Base-by-base conservation (phyloP, 2,113 vertebrate genomes). In the Cariama cristata region DNA sequence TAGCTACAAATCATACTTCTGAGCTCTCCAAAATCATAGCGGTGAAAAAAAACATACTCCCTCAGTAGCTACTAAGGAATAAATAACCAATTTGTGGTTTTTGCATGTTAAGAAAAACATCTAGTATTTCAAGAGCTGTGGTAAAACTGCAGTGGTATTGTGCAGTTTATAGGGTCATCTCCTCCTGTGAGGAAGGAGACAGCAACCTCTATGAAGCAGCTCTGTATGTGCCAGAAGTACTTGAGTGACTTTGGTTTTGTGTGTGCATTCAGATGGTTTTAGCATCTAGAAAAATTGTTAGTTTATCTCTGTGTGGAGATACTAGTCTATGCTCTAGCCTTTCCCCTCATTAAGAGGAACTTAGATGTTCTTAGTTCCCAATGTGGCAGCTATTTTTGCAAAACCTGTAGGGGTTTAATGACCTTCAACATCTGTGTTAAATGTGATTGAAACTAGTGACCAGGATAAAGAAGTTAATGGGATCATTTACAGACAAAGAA, bases 21-120 rank as follows among this genome's bases (percentile, higher is more conserved):
- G 27, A 75, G 12, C 5, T 74, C 11, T 58, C 9, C 2, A 85
- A 24, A 77, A 71, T 49, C 12, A 30, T 14, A 47, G 5, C 14
- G 6, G 7, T 18, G 60, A 82, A 72, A 30, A 0, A 2, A 2
- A 1, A 14, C 0, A 0, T 53, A 32, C 30, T 80, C 3, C 23
- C 55, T 66, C n/a, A 28, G 21, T 12, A 68, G 17, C 4, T 32
- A 9, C 3, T 38, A 28, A 73, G 15, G 32, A 56, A 52, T 52
- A 74, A 82, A 44, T 1, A n/a, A 12, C 2, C 1, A 11, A 15
- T 40, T 40, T 74, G 0, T 1, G 3, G 2, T 26, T 22, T 20
- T 24, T 69, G 47, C 33, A 8, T 14, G 2, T 38, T 58, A 27
- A 81, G 30, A n/a, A 81, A 79, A 82, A 9, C 2, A 42, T 7